A percentile compares a stretch with the other conserved stretches of the same genome.
These are phyloP conservation scores for Lampris megalopsis DNA, from an alignment of 2,113 vertebrate genomes.

Conservation along the genomic window DNA sequence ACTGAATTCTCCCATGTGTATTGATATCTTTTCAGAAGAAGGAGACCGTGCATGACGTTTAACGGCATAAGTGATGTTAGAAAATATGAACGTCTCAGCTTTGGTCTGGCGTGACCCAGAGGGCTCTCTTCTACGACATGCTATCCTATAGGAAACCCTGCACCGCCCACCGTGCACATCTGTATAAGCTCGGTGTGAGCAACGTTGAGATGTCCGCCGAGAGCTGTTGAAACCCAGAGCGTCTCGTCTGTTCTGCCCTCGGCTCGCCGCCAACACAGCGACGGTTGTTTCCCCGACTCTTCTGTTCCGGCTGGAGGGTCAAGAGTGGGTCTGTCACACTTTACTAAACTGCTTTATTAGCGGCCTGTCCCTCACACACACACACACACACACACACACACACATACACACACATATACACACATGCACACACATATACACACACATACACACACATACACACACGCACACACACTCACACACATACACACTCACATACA, in stretches of 20 bases:
- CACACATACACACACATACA: too few relatives aligned
- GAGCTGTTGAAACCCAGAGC: background rate
- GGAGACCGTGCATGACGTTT: too few relatives aligned
- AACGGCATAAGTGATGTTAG: too few relatives aligned
- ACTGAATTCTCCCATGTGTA: too few relatives aligned
- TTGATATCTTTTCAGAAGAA: too few relatives aligned
- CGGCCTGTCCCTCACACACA: constrained; percentile 10
- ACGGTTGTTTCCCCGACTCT: constrained; percentile 6
- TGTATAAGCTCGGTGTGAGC: background rate
- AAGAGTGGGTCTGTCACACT: constrained; percentile 30
- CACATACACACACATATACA: too few relatives aligned
- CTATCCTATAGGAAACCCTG: background rate
- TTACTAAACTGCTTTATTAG: constrained; percentile 31
- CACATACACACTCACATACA: too few relatives aligned
- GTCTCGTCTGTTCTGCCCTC: constrained; percentile 10
- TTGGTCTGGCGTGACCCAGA: background rate
- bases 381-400: background rate
- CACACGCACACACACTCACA: too few relatives aligned
- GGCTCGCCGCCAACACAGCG: constrained; percentile 12
- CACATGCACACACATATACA: too few relatives aligned
- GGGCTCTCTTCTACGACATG: background rate
- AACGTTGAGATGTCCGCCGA: constrained; percentile 19
- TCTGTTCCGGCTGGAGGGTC: constrained; percentile 10
- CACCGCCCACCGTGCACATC: background rate
- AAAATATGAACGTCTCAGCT: too few relatives aligned